Base-by-base conservation (phyloP, 2,797 vertebrate genomes). In the Typhlichthys subterraneus region DNA sequence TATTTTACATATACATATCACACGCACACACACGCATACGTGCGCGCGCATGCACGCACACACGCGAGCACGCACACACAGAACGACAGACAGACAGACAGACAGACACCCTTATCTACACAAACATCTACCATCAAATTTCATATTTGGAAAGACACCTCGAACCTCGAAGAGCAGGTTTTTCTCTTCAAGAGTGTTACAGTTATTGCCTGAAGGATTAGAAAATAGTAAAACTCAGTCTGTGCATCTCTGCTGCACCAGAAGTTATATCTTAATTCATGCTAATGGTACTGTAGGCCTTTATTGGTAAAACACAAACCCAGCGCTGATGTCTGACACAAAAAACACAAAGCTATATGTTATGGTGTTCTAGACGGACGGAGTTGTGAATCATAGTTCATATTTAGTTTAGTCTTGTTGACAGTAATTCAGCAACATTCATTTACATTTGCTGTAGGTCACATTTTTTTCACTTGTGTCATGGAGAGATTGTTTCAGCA, bases 111-210 rank as follows among this genome's bases (percentile, higher is more conserved):
- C 29, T 47, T 17, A 50, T 48, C 31, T n/a, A 14, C 59, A 17
- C 33, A 38, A 38, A 38, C 6, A 38, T 38, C 33, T 38, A 38
- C 33, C 33, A 38, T 38, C 33, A 38, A 38, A 38, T 38, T 38
- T 8, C 33, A 38, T 38, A 38, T 56, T 33, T 48, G 46, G 4
- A 15, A 54, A 31, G 62, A 15, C 11, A 62, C 54, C 12, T 12
- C 49, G 47, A 54, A 74, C 58, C 75, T 66, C 49, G 76, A 78
- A 50, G 57, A 79, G 64, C 66, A 14, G 61, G 75, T 87, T 82
- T 75, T 72, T 53, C 0, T 14, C 55, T 1, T 11, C 46, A 53
- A 63, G 56, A 53, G 65, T 17, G 45, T 45, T 72, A 76, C 59
- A 59, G 69, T 46, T 65, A 5, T 49, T 4, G 14, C 59, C 57